phyloP scores from a whole-genome alignment of 2,888 invertebrate genomes.

The Heliothis peltigera region DNA sequence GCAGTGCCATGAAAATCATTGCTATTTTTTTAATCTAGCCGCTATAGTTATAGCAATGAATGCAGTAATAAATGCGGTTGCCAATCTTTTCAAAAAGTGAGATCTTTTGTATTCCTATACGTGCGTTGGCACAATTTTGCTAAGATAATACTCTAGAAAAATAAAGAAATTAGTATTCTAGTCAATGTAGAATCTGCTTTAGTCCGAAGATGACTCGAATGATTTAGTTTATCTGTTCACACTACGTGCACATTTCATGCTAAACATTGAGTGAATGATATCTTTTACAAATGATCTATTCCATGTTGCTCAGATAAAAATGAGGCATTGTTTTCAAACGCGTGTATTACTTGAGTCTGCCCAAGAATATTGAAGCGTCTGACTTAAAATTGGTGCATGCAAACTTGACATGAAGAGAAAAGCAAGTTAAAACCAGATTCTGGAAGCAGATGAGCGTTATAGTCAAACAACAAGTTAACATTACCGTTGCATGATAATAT shows the following conservation, averaged over 20 bases:
- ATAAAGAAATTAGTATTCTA: background rate
- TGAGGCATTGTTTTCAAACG: constrained; percentile 43
- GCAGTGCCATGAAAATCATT: background rate
- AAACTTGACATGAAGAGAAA: background rate
- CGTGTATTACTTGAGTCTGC: constrained; percentile 23
- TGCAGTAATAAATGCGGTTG: background rate
- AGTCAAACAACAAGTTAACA: background rate
- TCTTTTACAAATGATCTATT: constrained; percentile 24
- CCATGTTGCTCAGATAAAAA: constrained; percentile 16
- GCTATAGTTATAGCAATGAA: background rate
- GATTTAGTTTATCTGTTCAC: background rate
- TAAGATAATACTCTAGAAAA: too few relatives aligned
- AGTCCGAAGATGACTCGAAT: background rate
- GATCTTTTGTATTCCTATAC: too few relatives aligned
- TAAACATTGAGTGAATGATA: background rate
- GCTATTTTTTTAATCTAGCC: background rate
- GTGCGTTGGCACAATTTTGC: background rate
- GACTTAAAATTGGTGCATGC: constrained; percentile 34
- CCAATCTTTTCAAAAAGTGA: too few relatives aligned
- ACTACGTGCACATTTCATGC: background rate
- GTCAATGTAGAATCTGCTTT: background rate
- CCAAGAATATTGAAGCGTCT: constrained; percentile 39
- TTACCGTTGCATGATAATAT: constrained; percentile 2
- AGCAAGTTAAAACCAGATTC: constrained; percentile 2
- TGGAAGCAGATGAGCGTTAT: background rate